Evolutionary conservation across 2,888 invertebrate species (phyloP).

Genomic region (Mythimna loreyi): DNA sequence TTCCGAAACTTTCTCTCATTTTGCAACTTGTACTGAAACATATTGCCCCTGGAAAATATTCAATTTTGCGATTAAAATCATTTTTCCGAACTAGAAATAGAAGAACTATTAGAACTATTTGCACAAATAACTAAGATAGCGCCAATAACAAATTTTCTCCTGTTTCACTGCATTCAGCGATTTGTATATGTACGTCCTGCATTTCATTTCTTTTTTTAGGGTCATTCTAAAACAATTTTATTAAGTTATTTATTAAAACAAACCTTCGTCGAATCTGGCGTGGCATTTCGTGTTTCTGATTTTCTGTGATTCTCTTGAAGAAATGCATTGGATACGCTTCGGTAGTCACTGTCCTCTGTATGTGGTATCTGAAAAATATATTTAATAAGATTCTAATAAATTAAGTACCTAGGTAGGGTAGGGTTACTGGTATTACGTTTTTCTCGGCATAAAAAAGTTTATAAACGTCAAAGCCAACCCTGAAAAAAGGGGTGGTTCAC

Average conservation of each 20-base stretch:
- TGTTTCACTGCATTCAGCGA: not conserved
- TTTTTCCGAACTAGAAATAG: not conserved
- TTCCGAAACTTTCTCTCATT: not conserved
- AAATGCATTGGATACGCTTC: conserved; percentile 86
- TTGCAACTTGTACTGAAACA: not conserved
- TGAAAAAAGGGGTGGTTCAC: not conserved
- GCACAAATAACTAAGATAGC: not conserved
- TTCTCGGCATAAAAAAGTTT: not conserved
- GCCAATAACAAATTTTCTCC: not conserved
- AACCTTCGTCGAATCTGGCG: conserved; percentile 86
- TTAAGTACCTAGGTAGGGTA: not conserved
- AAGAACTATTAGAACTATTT: too few relatives aligned
- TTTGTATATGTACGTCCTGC: too few relatives aligned
- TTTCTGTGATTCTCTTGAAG: conserved; percentile 85
- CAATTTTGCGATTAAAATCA: not conserved
- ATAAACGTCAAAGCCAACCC: not conserved
- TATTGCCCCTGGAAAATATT: not conserved
- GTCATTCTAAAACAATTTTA: not conserved
- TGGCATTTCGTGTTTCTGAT: conserved; percentile 82
- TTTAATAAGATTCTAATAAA: not conserved
- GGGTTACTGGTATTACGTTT: not conserved
- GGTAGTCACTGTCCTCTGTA: conserved; percentile 83
- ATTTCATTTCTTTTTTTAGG: too few relatives aligned
- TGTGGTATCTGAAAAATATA: conserved; percentile 75
- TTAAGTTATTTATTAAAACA: conserved; percentile 3